Evolutionary conservation across 2,888 invertebrate genomes (phyloP), one percentile per base, ranked within the genome.

Genomic region (Acanthacorydalis orientalis): DNA sequence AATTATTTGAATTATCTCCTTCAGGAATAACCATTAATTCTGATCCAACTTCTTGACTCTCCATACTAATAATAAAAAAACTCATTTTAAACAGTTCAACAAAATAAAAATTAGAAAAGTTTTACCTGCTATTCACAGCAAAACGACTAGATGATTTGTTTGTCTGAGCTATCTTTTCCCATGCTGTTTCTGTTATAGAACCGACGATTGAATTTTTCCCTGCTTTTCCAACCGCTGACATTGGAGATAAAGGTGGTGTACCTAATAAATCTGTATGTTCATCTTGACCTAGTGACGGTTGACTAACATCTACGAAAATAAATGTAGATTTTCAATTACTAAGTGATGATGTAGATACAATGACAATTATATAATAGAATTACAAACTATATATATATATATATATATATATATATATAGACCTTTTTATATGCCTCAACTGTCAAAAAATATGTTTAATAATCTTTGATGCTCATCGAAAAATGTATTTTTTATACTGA

Each of bases 21-120:
- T 91, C 90, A 11, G 89, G 89, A 60, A 90, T 90, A 48, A 86
- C 88, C 50, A 87, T 87, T 56, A 91, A 67, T 64, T 90, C 90
- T 47, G 87, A 87, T 65, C 91, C 90, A 2, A 84, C 83, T 53
- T 88, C 88, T 63, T 90, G 89, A 51, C 80, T 83, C 61, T 87
- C 87, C 51, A 81, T 59, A 51, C 77, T 72, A 69, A 69, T 70
- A 37, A 37, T 12, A 12, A 37, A 8, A 7, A 37, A n/a, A n/a
- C n/a, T n/a, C 9, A 14, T 14, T 12, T 37, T 7, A 37, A 37
- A 37, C 10, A 37, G 7, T 8, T n/a, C 9, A n/a, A n/a, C 37
- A 9, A 8, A n/a, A 23, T 42, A 23, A 6, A 15, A 8, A 9
- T 23, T 42, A 10, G 10, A 42, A 42, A 37, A 12, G 10, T 9